Evolutionary conservation across 2,113 vertebrate species (phyloP).

Genomic region (Psettodes erumei): DNA sequence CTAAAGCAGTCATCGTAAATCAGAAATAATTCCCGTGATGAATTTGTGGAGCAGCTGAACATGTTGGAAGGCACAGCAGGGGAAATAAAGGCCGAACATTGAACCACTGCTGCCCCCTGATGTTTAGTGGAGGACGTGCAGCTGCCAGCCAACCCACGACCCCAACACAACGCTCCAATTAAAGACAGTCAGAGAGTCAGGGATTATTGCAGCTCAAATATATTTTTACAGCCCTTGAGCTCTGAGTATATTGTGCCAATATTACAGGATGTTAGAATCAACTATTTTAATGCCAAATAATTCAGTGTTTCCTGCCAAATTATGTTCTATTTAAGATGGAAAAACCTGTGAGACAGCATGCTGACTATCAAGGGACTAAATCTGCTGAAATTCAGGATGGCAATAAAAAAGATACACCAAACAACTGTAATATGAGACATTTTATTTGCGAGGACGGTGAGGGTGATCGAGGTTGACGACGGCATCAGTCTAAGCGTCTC

Average conservation of each 20-base stretch:
- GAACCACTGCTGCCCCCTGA: conserved; percentile 53
- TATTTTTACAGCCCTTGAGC: not conserved
- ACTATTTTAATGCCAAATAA: not conserved
- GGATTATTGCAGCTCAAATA: conserved; percentile 13
- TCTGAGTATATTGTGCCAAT: not conserved
- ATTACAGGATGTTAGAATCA: not conserved
- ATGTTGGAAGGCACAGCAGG: not conserved
- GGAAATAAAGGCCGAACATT: not conserved
- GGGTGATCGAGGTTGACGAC: too few species aligned
- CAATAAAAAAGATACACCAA: not conserved
- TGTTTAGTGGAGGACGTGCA: conserved; percentile 17
- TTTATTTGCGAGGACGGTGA: too few species aligned
- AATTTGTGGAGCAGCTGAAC: conserved; percentile 1
- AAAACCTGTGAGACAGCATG: not conserved
- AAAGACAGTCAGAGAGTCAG: conserved; percentile 3
- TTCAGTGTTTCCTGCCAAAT: conserved; percentile 1
- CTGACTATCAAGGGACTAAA: not conserved
- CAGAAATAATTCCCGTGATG: conserved; percentile 6
- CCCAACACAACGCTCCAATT: conserved; percentile 7
- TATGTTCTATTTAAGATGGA: not conserved
- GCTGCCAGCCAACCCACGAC: not conserved
- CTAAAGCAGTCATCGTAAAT: not conserved
- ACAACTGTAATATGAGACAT: too few species aligned
- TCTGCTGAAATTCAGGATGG: not conserved
- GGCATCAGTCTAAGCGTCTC: too few species aligned